These are phyloP conservation scores for Schizothorax lantsangensis DNA, from an alignment of 2,797 vertebrate species.

Conservation along the genomic window DNA sequence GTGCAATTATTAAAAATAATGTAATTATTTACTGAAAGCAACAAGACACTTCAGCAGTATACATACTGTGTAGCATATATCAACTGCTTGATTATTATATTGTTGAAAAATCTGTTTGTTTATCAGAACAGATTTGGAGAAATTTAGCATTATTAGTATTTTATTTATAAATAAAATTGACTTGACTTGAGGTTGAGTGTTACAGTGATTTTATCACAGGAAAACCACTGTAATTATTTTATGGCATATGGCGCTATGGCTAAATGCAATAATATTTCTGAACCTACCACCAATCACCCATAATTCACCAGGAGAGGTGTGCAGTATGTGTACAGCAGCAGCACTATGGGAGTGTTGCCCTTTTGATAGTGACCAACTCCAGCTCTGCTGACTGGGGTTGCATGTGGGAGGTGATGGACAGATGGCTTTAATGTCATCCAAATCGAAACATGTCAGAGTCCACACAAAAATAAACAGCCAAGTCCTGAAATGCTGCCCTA, in stretches of 20 bases:
- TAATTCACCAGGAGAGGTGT: conserved; percentile 1
- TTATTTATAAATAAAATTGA: background rate
- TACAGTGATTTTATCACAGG: conserved; percentile 3
- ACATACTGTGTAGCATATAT: background rate
- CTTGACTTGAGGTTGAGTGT: no score
- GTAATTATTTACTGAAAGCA: background rate
- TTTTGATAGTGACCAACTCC: background rate
- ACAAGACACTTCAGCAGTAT: background rate
- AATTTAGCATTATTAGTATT: background rate
- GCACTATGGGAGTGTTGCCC: background rate
- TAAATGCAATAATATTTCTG: background rate
- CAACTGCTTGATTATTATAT: background rate
- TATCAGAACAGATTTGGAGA: background rate
- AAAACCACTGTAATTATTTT: background rate
- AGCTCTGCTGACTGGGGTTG: conserved; percentile 7
- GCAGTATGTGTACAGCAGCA: background rate
- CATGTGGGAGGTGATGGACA: conserved; percentile 54
- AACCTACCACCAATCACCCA: background rate
- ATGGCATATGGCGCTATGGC: background rate
- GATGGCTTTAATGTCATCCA: conserved; percentile 75
- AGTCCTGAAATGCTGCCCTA: conserved; percentile 42
- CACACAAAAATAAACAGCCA: conserved; percentile 70
- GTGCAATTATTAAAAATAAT: background rate
- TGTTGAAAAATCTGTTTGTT: background rate
- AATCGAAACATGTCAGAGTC: conserved; percentile 60